A percentile compares a stretch with the other conserved stretches of the same genome.
phyloP scores from a whole-genome alignment of 2,888 invertebrate genomes.

The Sarcophaga caerulescens region DNA sequence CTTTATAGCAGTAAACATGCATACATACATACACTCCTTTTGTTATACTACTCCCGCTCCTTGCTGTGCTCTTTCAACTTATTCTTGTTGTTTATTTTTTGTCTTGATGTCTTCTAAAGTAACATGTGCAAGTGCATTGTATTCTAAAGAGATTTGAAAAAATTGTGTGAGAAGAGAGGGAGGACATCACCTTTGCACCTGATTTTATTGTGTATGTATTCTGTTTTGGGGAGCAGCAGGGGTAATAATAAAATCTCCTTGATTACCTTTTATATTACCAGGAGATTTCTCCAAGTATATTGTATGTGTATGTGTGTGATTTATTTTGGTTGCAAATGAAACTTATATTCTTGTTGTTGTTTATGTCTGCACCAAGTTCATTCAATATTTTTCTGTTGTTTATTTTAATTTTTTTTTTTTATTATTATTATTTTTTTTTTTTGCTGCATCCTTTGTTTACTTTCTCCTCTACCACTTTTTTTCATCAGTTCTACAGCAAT shows the following conservation, averaged over 20 bases:
- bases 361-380: constrained; percentile 53
- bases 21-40: neutral
- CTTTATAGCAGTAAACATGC: neutral
- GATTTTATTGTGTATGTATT: neutral
- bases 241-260: constrained; percentile 30
- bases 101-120: neutral
- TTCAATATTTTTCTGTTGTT: constrained; percentile 16
- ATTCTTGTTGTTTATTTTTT: neutral
- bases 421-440: neutral
- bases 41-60: neutral
- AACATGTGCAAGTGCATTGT: constrained; percentile 28
- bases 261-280: constrained; percentile 48
- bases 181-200: constrained; percentile 36
- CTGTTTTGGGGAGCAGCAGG: neutral
- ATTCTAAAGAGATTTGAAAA: neutral
- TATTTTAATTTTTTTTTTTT: constrained; percentile 6
- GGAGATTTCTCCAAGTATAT: constrained; percentile 21
- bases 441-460: constrained; percentile 39
- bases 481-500: constrained; percentile 6
- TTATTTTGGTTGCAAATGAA: constrained; percentile 49
- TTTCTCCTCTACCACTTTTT: constrained; percentile 29
- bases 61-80: neutral
- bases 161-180: neutral
- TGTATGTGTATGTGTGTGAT: constrained; percentile 25
- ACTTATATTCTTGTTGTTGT: constrained; percentile 57